Percentiles rank a stretch among this genome's conserved stretches.
These are phyloP conservation scores for Dysdera silvatica DNA, from an alignment of 1,140 invertebrate genomes.

Conservation along the genomic window DNA sequence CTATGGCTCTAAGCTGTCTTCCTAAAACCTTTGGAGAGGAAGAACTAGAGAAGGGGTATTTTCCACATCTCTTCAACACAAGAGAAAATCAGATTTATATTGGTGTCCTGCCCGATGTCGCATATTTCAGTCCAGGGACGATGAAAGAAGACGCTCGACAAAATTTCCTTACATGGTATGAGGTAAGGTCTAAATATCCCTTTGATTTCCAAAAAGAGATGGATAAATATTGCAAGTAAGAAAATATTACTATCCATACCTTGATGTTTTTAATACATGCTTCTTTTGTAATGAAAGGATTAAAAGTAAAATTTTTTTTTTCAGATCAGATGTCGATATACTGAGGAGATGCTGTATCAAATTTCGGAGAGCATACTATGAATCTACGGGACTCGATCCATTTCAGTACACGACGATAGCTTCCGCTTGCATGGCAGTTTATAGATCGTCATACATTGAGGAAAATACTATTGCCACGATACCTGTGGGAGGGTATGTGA, in stretches of 20 bases:
- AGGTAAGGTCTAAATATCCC: neutral
- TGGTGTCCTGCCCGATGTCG: neutral
- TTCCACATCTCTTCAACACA: conserved; percentile 23
- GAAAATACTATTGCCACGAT: conserved; percentile 24
- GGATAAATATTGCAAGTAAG: neutral
- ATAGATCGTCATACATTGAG: neutral
- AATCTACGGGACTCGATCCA: too few relatives aligned
- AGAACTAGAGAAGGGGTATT: conserved; percentile 28
- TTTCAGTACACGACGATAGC: conserved; percentile 10
- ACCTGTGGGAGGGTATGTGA: conserved; percentile 10
- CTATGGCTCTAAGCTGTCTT: neutral
- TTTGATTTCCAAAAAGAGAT: neutral
- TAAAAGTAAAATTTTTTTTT: too few relatives aligned
- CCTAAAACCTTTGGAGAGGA: conserved; percentile 12
- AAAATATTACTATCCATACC: too few relatives aligned
- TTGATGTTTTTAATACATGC: too few relatives aligned
- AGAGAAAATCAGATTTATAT: conserved; percentile 7
- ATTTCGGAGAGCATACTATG: too few relatives aligned
- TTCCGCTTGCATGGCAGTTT: conserved; percentile 10
- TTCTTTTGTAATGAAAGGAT: too few relatives aligned
- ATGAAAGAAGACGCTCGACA: neutral
- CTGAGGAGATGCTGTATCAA: too few relatives aligned
- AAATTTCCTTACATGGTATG: neutral
- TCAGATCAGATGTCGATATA: too few relatives aligned
- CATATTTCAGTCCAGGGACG: neutral